phyloP scores from a whole-genome alignment of 2,888 invertebrate genomes.

The Drymonia ruficornis region DNA sequence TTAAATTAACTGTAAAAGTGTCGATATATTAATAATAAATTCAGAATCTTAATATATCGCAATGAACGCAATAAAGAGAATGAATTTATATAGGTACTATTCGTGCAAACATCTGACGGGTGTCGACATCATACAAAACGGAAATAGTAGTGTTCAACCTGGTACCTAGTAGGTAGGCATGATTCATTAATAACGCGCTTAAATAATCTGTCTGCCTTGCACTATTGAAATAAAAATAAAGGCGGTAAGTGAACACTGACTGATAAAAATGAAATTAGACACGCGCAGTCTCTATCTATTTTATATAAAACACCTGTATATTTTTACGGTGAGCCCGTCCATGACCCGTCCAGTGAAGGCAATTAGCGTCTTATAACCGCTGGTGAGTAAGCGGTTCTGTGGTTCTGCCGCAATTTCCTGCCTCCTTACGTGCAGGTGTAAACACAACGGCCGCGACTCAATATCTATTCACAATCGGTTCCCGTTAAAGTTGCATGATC shows the following conservation, averaged over 20 bases:
- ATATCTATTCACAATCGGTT: slow-evolving; percentile 70
- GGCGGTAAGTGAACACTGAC: background rate
- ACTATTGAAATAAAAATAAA: background rate
- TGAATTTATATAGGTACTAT: background rate
- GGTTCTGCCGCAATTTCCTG: slow-evolving; percentile 73
- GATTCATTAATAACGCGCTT: background rate
- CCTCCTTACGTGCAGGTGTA: slow-evolving; percentile 36
- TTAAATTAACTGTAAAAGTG: no score
- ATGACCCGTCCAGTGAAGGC: slow-evolving; percentile 8
- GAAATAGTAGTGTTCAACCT: background rate
- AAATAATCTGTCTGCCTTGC: background rate
- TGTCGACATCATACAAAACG: slow-evolving; percentile 1
- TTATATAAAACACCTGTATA: background rate
- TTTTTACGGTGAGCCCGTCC: background rate
- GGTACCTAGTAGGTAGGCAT: background rate
- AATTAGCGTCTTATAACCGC: slow-evolving; percentile 38
- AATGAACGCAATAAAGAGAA: background rate
- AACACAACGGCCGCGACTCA: slow-evolving; percentile 53
- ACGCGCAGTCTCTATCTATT: background rate
- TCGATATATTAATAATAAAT: no score
- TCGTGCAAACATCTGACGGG: background rate
- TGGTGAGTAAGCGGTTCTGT: slow-evolving; percentile 72
- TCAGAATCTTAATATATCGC: background rate
- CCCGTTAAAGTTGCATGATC: slow-evolving; percentile 76
- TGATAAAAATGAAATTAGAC: no score